These are phyloP conservation scores for Halocynthia roretzi DNA, from an alignment of 23 tunicate species.

Conservation along the genomic window DNA sequence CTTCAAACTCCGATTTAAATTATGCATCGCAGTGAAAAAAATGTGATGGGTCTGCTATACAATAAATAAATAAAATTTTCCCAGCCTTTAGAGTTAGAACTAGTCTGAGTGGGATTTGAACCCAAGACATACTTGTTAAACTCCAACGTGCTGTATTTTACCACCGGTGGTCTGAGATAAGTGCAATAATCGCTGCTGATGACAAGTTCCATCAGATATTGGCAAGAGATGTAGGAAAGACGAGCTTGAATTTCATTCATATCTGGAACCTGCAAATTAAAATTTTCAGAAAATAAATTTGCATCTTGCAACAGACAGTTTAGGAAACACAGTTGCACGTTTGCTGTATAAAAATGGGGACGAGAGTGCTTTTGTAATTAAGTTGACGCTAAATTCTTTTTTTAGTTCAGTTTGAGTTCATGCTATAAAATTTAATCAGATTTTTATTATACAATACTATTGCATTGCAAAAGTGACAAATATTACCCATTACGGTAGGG, in stretches of 20 bases:
- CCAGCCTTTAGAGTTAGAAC: not conserved
- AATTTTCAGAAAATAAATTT: not conserved
- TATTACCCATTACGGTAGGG: too few relatives aligned
- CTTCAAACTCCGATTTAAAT: too few relatives aligned
- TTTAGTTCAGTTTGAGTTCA: too few relatives aligned
- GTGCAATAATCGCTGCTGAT: conserved; percentile 69
- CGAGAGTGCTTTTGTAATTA: too few relatives aligned
- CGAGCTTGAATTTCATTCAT: conserved; percentile 95
- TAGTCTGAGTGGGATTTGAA: not conserved
- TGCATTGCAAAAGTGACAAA: too few relatives aligned
- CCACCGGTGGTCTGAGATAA: conserved; percentile 80
- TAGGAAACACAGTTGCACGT: too few relatives aligned
- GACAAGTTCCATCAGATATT: conserved; percentile 85
- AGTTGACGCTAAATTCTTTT: too few relatives aligned
- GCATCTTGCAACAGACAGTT: too few relatives aligned
- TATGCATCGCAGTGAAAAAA: not conserved
- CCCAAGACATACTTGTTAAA: conserved; percentile 65
- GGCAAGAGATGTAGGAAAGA: conserved; percentile 93
- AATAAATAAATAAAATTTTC: not conserved
- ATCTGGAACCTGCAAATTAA: conserved; percentile 74
- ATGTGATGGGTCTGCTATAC: not conserved
- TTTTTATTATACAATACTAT: too few relatives aligned
- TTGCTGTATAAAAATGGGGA: too few relatives aligned
- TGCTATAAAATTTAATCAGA: too few relatives aligned
- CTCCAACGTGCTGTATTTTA: conserved; percentile 73